phyloP scores from a whole-genome alignment of 1,140 invertebrate genomes.

The Uloborus diversus region DNA sequence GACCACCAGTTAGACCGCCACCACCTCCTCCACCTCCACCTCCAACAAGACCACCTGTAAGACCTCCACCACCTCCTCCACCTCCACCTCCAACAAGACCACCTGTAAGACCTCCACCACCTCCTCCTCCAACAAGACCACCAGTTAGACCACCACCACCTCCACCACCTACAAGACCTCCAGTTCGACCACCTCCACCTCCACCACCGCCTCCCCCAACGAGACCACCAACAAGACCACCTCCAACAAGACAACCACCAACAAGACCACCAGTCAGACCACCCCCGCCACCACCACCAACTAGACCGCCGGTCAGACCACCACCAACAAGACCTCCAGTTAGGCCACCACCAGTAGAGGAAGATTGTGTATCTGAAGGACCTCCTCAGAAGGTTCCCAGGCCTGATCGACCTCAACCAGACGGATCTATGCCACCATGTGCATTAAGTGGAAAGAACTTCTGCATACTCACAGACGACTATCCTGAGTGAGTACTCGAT shows the following conservation, averaged over 20 bases:
- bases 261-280: conserved; percentile 33
- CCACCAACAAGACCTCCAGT: conserved; percentile 36
- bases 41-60: conserved; percentile 6
- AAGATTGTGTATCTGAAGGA: conserved; percentile 39
- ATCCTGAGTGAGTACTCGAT: conserved; percentile 60
- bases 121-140: conserved; percentile 27
- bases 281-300: conserved; percentile 7
- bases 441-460: conserved; percentile 59
- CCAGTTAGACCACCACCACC: conserved; percentile 3
- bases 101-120: background rate
- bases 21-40: background rate
- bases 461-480: conserved; percentile 60
- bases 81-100: conserved; percentile 8
- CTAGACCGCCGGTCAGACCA: conserved; percentile 1
- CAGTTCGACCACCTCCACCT: conserved; percentile 13
- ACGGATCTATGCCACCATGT: conserved; percentile 60
- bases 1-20: background rate
- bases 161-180: conserved; percentile 29
- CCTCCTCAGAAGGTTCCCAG: conserved; percentile 47
- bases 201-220: background rate
- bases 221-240: background rate
- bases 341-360: background rate
- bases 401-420: conserved; percentile 58
- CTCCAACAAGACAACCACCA: conserved; percentile 17
- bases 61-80: conserved; percentile 5